Evolutionary conservation across 2,113 vertebrate species (phyloP).

Genomic region (Neotragus moschatus): DNA sequence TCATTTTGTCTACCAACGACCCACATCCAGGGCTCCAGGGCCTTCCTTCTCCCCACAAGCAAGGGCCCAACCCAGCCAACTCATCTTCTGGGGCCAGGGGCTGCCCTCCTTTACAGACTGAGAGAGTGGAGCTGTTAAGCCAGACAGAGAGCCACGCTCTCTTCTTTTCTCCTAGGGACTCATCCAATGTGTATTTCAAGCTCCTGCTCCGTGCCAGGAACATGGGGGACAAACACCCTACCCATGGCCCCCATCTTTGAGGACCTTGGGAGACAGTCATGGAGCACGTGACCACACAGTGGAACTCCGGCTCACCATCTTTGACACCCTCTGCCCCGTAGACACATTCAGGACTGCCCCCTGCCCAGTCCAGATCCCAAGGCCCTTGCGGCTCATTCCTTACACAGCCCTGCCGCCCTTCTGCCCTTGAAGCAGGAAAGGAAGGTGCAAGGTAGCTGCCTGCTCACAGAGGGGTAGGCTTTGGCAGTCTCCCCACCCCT

Average conservation of each 20-base stretch:
- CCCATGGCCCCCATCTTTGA: fast-evolving
- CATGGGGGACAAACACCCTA: fast-evolving
- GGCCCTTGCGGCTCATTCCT: not conserved
- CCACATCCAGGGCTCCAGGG: not conserved
- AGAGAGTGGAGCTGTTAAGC: not conserved
- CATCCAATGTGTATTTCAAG: not conserved
- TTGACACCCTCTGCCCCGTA: not conserved
- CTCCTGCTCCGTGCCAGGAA: not conserved
- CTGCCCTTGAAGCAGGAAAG: not conserved
- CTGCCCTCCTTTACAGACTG: not conserved
- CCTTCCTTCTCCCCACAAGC: not conserved
- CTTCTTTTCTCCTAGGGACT: not conserved
- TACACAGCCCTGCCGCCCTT: not conserved
- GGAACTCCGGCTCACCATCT: not conserved
- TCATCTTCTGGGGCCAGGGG: not conserved
- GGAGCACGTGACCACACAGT: not conserved
- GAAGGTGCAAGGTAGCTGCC: not conserved
- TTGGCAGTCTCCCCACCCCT: fast-evolving
- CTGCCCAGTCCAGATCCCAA: too few species aligned
- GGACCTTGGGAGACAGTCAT: not conserved
- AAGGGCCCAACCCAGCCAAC: not conserved
- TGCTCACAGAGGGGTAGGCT: not conserved
- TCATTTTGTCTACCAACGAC: fast-evolving
- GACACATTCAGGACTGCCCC: not conserved
- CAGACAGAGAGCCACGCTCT: not conserved